These are phyloP conservation scores for Syncerus caffer DNA, from an alignment of 2,797 vertebrate genomes.

Conservation along the genomic window DNA sequence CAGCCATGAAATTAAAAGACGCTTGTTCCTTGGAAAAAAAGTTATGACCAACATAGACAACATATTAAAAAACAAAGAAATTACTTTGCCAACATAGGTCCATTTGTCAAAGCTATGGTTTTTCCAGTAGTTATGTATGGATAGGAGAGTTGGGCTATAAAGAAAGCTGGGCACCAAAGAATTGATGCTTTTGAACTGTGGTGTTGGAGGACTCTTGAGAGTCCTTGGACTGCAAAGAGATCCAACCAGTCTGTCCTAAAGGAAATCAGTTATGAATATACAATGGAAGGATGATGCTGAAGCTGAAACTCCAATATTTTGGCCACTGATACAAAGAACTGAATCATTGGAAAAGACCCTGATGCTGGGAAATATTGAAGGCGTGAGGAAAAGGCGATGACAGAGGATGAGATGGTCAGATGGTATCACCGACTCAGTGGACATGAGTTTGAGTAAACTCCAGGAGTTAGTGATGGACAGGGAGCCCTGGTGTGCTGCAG, in stretches of 20 bases:
- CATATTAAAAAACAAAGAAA: background rate
- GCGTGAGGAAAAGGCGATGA: too few relatives aligned
- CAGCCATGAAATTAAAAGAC: background rate
- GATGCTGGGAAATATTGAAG: too few relatives aligned
- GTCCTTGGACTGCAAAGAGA: background rate
- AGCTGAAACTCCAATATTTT: background rate
- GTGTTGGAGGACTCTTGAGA: background rate
- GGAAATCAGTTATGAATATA: background rate
- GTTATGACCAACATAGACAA: background rate
- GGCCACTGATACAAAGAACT: background rate
- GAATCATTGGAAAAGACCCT: too few relatives aligned
- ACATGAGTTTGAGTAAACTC: too few relatives aligned
- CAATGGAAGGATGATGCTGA: background rate
- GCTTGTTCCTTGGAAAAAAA: background rate
- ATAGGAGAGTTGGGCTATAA: background rate
- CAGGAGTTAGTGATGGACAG: too few relatives aligned
- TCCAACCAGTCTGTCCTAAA: background rate
- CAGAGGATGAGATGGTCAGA: too few relatives aligned
- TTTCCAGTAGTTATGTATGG: background rate
- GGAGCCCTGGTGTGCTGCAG: too few relatives aligned
- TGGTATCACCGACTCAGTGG: too few relatives aligned
- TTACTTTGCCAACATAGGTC: background rate
- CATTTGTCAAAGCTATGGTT: background rate
- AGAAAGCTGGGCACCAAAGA: accelerated
- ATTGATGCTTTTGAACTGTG: background rate